Base-by-base conservation (phyloP, 2,888 invertebrate genomes). In the Brachynemurus nebulosus region DNA sequence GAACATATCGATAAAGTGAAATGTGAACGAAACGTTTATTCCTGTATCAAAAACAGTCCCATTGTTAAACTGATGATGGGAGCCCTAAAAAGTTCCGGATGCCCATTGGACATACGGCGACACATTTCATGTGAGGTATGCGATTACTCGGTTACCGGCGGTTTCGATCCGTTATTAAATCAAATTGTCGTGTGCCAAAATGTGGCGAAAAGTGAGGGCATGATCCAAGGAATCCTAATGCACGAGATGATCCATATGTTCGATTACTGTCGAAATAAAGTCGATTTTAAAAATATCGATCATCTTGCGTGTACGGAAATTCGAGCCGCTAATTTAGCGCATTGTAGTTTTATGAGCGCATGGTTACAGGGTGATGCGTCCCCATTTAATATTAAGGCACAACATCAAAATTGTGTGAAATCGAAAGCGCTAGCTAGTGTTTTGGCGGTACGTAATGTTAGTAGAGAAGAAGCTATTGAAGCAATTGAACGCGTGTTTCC, bases 181-280 rank as follows among this genome's bases (percentile, higher is more conserved):
- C 90, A 91, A 67, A 80, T 96, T 48, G 83, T 96, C 0, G 74
- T 96, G 2, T 96, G 95, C 55, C 88, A 93, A 59, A 95, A 95
- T 63, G 80, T 78, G 45, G 80, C 82, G 0, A 71, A 64, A 16
- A 71, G 68, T 19, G 70, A 78, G 57, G 76, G 77, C 9, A 70
- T 80, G 61, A 76, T 89, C 0, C 84, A 85, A 59, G 83, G 81
- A 17, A 84, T 91, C 1, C 60, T 96, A 34, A 78, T 83, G 0
- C 96, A 96, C 56, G 96, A 96, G 65, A 76, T 96, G 75, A 82
- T 95, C 38, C 96, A 96, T 61, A 93, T 95, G 88, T 95, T 91
- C 59, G 96, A 96, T 63, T 86, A 78, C 59, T 96, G 96, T 60
- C 75, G 80, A 35, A 86, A 91, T 51, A 76, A 95, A 38, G 60